Base-by-base conservation (phyloP, 2,888 invertebrate species). In the Anagyrus pseudococci region DNA sequence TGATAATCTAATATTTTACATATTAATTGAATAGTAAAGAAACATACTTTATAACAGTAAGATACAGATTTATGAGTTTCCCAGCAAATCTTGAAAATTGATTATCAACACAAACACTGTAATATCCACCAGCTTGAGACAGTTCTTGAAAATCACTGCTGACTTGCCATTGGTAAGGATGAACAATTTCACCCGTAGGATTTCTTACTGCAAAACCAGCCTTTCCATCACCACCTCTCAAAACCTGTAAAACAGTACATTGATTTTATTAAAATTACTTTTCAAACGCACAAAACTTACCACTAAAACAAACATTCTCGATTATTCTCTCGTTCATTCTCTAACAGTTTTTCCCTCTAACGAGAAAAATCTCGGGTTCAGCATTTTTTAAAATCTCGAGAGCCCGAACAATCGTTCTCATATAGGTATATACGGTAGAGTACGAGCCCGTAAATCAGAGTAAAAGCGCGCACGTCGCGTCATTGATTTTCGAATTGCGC, bases 141-240 rank as follows among this genome's bases (percentile, higher is more conserved):
- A 90, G 89, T 75, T 95, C 95, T 58, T 95, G 94, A 72, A 94
- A 95, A 77, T 95, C 95, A 0, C 93, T 89, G 70, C 88, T 92
- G n/a, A 92, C 85, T 76, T 90, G 88, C 95, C 95, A 96, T 74
- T 93, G 91, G 76, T 96, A 96, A 0, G 95, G 95, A 75, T 92
- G 90, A 6, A 95, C 94, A 69, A 94, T 87, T 76, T 89, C 85
- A 0, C 94, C 93, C 58, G 88, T 86, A 0, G 96, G 95, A 81
- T 94, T 90, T 64, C 93, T 86, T 0, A 96, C 92, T 0, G 93
- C 93, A 77, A 96, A 94, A 1, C 95, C 96, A 64, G 95, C 94
- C 89, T 93, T 94, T 10, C 94, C 94, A 83, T 96, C 96, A 20
- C 96, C 96, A 6, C 96, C 96, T 78, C 94, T 86, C 69, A 96